Evolutionary conservation across 2,113 vertebrate species (phyloP), one percentile per base, ranked within the genome.

Genomic region (Aphyosemion australe): DNA sequence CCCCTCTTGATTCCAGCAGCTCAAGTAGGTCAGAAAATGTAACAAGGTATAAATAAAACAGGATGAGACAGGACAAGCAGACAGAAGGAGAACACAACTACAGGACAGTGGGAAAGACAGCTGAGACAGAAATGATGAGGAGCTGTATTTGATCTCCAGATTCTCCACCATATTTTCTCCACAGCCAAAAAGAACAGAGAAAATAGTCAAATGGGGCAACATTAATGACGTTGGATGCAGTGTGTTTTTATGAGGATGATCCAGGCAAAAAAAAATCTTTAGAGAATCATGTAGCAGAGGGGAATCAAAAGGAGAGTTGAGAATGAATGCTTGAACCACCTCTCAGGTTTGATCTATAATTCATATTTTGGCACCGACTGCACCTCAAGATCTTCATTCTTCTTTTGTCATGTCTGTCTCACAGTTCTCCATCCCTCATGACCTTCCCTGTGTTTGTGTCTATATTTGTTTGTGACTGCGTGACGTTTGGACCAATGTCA

Each of bases 291-390:
- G 12, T 16, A 50, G 56, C 9, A 61, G 60, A 70, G 15, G 51
- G 51, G 19, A 70, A 69, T 66, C 48, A 62, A 72, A 70, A 47
- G n/a, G 37, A 72, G 62, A 63, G 43, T 12, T 12, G 11, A 10
- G 55, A 42, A 63, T 53, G 49, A 58, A 41, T n/a, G 39, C 48
- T n/a, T n/a, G n/a, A n/a, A n/a, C n/a, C n/a, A n/a, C 72, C 64
- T 75, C 31, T 26, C 19, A 57, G 31, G 62, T 85, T 80, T 84
- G 80, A 86, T 84, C 70, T 81, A 74, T 83, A 78, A 90, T 88
- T 89, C 69, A 84, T 77, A 61, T 53, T 46, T 72, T 50, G 51
- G n/a, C 52, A 1, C 65, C 54, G 70, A 59, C 46, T 45, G 34
- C n/a, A 45, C 39, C 68, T 69, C 50, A 9, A 78, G 53, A 79